Percentiles rank a stretch among this genome's conserved stretches.
phyloP scores from a whole-genome alignment of 2,113 vertebrate species.

The Gnathonemus echidnorhynchus region DNA sequence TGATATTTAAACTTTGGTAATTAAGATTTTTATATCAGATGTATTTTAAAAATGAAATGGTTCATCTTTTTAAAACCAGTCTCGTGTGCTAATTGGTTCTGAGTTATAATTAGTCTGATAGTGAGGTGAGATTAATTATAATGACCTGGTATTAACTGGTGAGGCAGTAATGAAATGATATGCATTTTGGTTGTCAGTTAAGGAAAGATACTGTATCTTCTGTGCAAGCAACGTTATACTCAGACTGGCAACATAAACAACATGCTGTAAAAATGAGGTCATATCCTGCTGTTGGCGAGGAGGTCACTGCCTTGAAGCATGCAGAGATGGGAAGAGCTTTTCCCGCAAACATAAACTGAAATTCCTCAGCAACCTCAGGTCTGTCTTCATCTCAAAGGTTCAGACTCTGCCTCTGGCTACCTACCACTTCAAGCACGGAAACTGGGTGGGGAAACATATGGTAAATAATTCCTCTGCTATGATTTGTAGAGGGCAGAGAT shows the following conservation, averaged over 20 bases:
- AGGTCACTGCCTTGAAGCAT: neutral
- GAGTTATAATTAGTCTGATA: constrained; percentile 7
- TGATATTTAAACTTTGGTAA: neutral
- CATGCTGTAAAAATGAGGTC: constrained; percentile 1
- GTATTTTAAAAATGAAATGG: neutral
- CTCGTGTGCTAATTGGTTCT: neutral
- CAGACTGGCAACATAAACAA: neutral
- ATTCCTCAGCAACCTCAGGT: neutral
- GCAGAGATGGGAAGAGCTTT: neutral
- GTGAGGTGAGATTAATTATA: constrained; percentile 5
- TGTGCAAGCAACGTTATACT: neutral
- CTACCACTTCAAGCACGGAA: constrained; percentile 1
- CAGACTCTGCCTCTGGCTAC: neutral
- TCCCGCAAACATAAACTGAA: neutral
- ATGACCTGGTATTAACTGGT: constrained; percentile 11
- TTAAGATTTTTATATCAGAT: neutral
- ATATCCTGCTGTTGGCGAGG: neutral
- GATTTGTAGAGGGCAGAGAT: neutral
- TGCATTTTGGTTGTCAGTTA: constrained; percentile 4
- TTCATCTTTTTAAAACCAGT: neutral
- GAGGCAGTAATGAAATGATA: neutral
- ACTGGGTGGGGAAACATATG: neutral
- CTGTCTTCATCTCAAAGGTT: neutral
- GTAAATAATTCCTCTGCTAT: neutral
- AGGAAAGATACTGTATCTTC: neutral